These are phyloP conservation scores for Aeoliscus strigatus DNA, from an alignment of 2,797 vertebrate genomes.

Conservation along the genomic window DNA sequence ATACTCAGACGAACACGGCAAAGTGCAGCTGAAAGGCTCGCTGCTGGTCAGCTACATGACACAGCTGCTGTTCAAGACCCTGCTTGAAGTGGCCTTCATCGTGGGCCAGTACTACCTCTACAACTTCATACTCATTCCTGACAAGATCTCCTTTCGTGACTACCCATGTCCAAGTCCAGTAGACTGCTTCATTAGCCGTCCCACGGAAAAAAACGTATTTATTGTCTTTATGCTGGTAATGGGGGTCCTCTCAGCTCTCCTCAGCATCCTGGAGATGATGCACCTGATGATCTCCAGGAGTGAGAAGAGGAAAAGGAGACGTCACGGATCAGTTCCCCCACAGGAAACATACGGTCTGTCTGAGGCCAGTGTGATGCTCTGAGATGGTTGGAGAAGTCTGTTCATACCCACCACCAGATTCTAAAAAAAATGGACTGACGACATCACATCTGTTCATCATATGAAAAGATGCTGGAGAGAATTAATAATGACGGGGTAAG, in stretches of 20 bases:
- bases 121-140: constrained; percentile 76
- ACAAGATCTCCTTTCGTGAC: constrained; percentile 70
- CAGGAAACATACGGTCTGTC: no score
- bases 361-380: no score
- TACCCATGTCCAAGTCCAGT: constrained; percentile 79
- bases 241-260: constrained; percentile 78
- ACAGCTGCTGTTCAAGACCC: constrained; percentile 85
- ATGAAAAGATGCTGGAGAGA: no score
- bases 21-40: constrained; percentile 76
- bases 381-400: no score
- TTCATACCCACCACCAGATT: no score
- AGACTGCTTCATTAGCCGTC: constrained; percentile 87
- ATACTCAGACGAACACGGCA: constrained; percentile 70
- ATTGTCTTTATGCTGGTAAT: constrained; percentile 88
- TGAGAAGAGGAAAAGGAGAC: constrained; percentile 12
- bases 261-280: constrained; percentile 84
- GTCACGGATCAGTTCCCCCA: no score
- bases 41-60: constrained; percentile 82
- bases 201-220: constrained; percentile 89
- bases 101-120: constrained; percentile 85
- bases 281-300: constrained; percentile 71
- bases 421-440: no score
- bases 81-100: constrained; percentile 86
- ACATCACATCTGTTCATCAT: no score
- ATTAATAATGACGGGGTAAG: no score